Base-by-base conservation (phyloP, 1,140 invertebrate species). In the Apis cerana region DNA sequence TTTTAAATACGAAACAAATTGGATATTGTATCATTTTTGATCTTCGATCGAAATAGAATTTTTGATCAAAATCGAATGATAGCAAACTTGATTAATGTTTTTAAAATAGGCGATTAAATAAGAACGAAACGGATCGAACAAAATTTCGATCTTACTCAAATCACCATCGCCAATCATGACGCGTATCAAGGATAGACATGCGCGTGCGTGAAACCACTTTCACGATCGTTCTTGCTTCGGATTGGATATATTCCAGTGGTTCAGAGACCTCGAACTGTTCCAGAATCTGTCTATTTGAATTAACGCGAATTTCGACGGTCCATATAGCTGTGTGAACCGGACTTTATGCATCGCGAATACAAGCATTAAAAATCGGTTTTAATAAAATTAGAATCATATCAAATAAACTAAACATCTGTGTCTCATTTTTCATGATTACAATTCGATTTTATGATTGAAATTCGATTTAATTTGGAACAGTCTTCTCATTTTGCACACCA, bases 241-340 rank as follows among this genome's bases (percentile, higher is more conserved):
- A 85, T 85, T 85, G 82, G 83, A 85, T 59, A 69, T 75, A 61
- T 85, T 85, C 82, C 83, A 84, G 83, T 83, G 21, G 54, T 74
- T 74, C 56, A n/a, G 27, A 58, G 71, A 27, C 43, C 59, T 52
- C 48, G 43, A 64, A 75, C 33, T 62, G 17, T 75, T 64, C 61
- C 23, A 50, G 33, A 70, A 48, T 58, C 27, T 43, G 15, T 8
- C 56, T 48, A 17, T 10, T 13, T 11, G 59, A 64, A 64, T 75
- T 27, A 64, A 23, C 74, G 50, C 62, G 12, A 23, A 54, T 76
- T 54, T 67, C 50, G 19, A 43, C 19, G 50, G 11, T 27, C 2
- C 50, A 15, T 27, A 15, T 8, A n/a, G 21, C 15, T 21, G 52
- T 43, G 58, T 64, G 19, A 48, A 27, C 23, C 48, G 59, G 23